A percentile compares a stretch with the other conserved stretches of the same genome.
These are phyloP conservation scores for Heliconius ismenius DNA, from an alignment of 2,888 invertebrate species.

Conservation along the genomic window DNA sequence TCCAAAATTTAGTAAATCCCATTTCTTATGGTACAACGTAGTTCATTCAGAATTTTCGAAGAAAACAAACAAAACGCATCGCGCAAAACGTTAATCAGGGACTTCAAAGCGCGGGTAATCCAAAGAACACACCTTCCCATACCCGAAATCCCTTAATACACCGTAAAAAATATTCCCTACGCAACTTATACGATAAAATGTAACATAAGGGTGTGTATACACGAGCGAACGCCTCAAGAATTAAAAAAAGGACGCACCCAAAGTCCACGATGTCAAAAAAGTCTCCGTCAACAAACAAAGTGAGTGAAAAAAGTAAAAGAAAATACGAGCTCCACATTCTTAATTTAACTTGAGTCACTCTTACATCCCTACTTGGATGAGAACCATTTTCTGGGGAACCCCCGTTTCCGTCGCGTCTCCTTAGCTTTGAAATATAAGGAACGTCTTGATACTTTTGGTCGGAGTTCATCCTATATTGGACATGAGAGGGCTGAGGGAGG, in stretches of 20 bases:
- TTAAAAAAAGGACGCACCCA: slow-evolving; percentile 67
- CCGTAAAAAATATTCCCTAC: slow-evolving; percentile 56
- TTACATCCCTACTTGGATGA: slow-evolving; percentile 72
- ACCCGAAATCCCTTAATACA: slow-evolving; percentile 69
- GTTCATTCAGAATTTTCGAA: slow-evolving; percentile 16
- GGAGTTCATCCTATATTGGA: slow-evolving; percentile 59
- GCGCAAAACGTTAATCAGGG: slow-evolving; percentile 61
- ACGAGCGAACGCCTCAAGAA: slow-evolving; percentile 76
- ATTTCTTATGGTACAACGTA: not conserved
- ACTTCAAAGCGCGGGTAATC: slow-evolving; percentile 77
- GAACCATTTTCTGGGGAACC: slow-evolving; percentile 52
- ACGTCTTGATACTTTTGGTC: slow-evolving; percentile 43
- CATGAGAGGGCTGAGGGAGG: slow-evolving; percentile 65
- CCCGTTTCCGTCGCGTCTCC: slow-evolving; percentile 39
- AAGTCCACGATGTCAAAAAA: slow-evolving; percentile 81
- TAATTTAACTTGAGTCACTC: slow-evolving; percentile 82
- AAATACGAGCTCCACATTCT: slow-evolving; percentile 78
- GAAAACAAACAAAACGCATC: slow-evolving; percentile 74
- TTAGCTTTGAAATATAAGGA: slow-evolving; percentile 24
- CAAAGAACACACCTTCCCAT: slow-evolving; percentile 73
- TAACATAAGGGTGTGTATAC: slow-evolving; percentile 66
- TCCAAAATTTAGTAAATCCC: not conserved
- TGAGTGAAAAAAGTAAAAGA: slow-evolving; percentile 67
- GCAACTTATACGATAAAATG: slow-evolving; percentile 57
- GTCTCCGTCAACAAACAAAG: slow-evolving; percentile 78